Conservation (phyloP, 2,113 vertebrate species). For the Taxidea taxus region DNA sequence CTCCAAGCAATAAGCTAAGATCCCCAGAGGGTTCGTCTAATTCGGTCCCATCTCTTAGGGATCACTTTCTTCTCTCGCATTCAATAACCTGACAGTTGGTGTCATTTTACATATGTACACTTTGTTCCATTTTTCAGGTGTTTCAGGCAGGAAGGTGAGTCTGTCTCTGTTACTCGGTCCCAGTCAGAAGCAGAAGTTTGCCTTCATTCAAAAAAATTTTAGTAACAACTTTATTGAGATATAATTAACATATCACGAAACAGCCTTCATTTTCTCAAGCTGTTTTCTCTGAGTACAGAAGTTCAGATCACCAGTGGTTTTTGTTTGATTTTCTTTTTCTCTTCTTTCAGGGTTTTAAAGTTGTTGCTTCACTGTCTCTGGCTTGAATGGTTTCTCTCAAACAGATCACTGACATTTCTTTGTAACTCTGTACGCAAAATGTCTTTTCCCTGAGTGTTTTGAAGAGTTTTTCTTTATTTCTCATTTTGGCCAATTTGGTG, state of each 20-base stretch:
- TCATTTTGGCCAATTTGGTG: not conserved
- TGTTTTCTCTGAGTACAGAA: not conserved
- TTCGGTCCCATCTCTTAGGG: rapidly evolving
- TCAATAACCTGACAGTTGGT: not conserved
- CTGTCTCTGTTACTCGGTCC: not conserved
- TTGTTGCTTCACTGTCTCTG: no score
- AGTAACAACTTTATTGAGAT: not conserved
- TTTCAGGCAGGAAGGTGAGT: not conserved
- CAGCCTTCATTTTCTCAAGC: not conserved
- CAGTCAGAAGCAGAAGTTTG: not conserved
- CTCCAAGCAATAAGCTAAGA: not conserved
- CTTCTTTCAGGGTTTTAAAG: rapidly evolving
- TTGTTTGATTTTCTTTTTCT: no score
- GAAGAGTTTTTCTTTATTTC: not conserved
- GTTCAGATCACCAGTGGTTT: rapidly evolving
- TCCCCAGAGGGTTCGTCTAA: not conserved
- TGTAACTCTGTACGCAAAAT: no score
- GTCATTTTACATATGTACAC: not conserved
- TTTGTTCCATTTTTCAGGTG: not conserved
- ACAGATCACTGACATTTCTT: not conserved
- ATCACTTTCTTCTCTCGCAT: no score
- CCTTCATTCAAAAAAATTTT: not conserved
- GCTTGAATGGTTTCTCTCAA: not conserved
- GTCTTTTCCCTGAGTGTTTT: not conserved
- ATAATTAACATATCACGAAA: not conserved